Evolutionary conservation across 2,797 vertebrate genomes (phyloP), one percentile per base, ranked within the genome.

Genomic region (Microhierax caerulescens): DNA sequence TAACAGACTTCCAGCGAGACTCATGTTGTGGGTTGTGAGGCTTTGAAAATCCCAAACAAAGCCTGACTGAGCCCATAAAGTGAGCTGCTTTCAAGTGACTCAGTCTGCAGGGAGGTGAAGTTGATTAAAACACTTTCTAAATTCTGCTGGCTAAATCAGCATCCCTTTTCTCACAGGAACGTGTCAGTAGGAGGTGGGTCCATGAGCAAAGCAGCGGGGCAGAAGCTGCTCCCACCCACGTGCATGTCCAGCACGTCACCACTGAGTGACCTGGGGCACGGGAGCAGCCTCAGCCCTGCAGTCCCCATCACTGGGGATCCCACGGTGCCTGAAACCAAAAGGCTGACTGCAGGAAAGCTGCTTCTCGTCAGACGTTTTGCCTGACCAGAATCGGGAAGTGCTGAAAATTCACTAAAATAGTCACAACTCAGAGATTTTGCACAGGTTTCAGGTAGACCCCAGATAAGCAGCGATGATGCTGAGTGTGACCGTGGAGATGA

Each of bases 221-320:
- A 81, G 76, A 59, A 28, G 50, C 50, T 70, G 61, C 36, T 70
- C n/a, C 63, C 37, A 51, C 5, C 21, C 4, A 2, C 9, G 12
- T 11, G 22, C 17, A 13, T 2, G 2, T 59, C 28, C 43, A 76
- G 27, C 13, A n/a, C 1, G 0, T 20, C 60, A 73, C 10, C 22
- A 17, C 0, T 1, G 34, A 30, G 24, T 24, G 5, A 30, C 43
- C n/a, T 0, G 1, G n/a, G 48, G 30, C 25, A 39, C 8, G 22
- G 47, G 24, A 37, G 7, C 0, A 2, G 14, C 25, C 32, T 78
- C 18, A 45, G 32, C 14, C 50, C 11, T 1, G 0, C 7, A 2
- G 2, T 30, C 32, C 30, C 45, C 5, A 9, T 76, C 75, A 17
- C 18, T 32, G 65, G 24, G 27, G 30, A 51, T 57, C 36, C 57